Conservation (phyloP, 2,113 vertebrate species). For the Catharus bicknelli region DNA sequence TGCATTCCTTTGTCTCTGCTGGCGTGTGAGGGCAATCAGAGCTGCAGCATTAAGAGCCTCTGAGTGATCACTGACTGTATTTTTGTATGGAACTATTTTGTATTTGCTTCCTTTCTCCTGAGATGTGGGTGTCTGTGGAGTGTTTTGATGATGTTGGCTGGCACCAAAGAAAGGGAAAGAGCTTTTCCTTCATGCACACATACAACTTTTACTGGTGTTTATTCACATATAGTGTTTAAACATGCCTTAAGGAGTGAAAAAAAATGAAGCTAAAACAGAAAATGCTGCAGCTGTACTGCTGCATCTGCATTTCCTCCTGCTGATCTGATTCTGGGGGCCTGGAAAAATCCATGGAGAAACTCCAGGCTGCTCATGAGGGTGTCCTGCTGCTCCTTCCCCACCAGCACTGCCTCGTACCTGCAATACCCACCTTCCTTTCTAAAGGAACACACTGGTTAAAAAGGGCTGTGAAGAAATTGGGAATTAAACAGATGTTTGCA, state of each 20-base stretch:
- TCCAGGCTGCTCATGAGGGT: not conserved
- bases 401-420: not conserved
- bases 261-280: not conserved
- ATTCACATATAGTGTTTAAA: not conserved
- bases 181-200: not conserved
- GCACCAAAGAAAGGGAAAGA: not conserved
- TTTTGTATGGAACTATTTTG: not conserved
- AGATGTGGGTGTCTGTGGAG: not conserved
- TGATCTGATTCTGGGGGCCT: not conserved
- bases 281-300: not conserved
- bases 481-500: not conserved
- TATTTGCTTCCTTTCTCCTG: not conserved
- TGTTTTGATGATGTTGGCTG: not conserved
- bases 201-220: not conserved
- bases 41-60: not conserved
- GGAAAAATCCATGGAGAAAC: not conserved
- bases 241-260: not conserved
- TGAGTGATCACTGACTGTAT: not conserved
- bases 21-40: not conserved
- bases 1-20: conserved; percentile 52
- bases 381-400: not conserved
- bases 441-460: not conserved
- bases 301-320: not conserved
- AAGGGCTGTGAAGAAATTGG: not conserved
- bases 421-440: not conserved